Evolutionary conservation across 2,888 invertebrate genomes (phyloP), one percentile per base, ranked within the genome.

Genomic region (Teleiodes luculella): DNA sequence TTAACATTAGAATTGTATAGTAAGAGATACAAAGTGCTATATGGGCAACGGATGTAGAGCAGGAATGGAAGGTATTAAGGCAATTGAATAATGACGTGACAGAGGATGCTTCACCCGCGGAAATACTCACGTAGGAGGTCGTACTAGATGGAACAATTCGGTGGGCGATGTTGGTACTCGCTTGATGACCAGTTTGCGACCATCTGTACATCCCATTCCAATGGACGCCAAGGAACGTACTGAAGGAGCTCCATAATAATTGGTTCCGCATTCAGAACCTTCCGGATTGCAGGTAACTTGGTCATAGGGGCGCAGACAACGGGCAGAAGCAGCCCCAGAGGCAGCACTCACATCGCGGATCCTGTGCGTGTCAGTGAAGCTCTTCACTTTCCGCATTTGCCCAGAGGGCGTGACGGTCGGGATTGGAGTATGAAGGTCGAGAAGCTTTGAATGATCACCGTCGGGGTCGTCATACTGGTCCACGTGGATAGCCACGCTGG

Each of bases 181-280:
- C 69, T 94, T 90, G 68, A 96, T 95, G 68, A 95, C 95, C 91
- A 96, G 92, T 87, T 95, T 95, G 67, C 94, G 92, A 46, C 96
- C 96, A 83, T 96, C 96, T 39, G 96, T 96, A 60, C 96, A 96
- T 31, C 96, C 96, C 93, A 96, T 94, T 50, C 96, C 96, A 65
- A 96, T 95, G 50, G 96, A 95, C 54, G 95, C 95, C 67, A 95
- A 91, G 46, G 95, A 95, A 61, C 95, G 91, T 60, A 95, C 92
- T 31, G 95, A 95, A 31, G 93, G 92, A 46, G 93, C 93, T 59
- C 80, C 82, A 86, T 95, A 95, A 60, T 91, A 89, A 67, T 91
- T 92, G 39, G 86, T 85, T 62, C 91, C 91, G 60, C 87, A 89
- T 62, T 95, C 95, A 54, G 92, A 90, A 69, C 92, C 92, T 57